A percentile compares a stretch with the other conserved stretches of the same genome.
Conservation (phyloP, 30 jellyfish, hydroid and myxozoan species). For the Turritopsis dohrnii region DNA sequence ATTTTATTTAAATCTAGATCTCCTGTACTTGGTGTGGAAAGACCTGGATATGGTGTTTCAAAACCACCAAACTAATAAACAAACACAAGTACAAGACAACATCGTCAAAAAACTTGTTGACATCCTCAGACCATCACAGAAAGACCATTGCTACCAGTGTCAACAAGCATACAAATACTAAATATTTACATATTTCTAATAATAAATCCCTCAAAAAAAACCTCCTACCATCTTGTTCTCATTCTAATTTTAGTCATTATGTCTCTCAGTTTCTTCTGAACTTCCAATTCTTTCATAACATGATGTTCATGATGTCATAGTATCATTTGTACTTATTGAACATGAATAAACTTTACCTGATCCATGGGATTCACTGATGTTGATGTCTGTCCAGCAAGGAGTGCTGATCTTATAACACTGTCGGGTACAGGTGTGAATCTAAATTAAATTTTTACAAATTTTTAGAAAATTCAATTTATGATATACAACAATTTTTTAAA, state of each 20-base stretch:
- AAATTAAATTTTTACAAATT: too few species aligned
- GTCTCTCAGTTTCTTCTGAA: too few species aligned
- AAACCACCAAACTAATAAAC: constrained; percentile 66
- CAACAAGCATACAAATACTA: not conserved
- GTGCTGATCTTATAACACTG: constrained; percentile 70
- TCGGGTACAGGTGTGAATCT: constrained; percentile 99
- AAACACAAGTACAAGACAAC: not conserved
- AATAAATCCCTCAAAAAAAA: too few species aligned
- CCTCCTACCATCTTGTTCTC: too few species aligned
- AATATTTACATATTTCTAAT: too few species aligned
- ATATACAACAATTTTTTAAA: not conserved
- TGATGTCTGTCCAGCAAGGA: constrained; percentile 68
- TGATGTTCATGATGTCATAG: too few species aligned
- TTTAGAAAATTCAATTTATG: constrained; percentile 1
- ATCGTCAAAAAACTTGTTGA: not conserved
- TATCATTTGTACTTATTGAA: too few species aligned
- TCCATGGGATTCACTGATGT: constrained; percentile 56
- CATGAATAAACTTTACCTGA: constrained; percentile 50
- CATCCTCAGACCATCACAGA: too few species aligned
- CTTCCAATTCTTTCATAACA: too few species aligned
- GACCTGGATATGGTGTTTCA: constrained; percentile 82
- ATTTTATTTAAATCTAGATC: constrained; percentile 89
- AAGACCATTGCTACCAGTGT: not conserved
- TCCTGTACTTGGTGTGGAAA: constrained; percentile 75
- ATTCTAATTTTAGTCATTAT: too few species aligned